phyloP scores from a whole-genome alignment of 2,113 vertebrate species.

The Atractosteus spatula region DNA sequence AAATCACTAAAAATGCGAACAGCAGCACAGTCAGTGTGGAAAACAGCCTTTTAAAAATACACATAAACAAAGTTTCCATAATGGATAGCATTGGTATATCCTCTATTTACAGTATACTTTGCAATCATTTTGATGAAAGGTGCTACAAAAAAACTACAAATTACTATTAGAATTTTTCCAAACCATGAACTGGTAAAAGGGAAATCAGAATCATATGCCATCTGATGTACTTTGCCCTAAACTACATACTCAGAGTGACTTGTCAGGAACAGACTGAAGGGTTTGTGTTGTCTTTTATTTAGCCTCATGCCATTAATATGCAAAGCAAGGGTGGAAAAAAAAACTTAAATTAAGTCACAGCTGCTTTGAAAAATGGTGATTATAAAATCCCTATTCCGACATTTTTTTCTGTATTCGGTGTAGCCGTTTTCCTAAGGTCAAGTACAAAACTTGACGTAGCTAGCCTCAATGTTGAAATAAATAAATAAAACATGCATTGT shows the following conservation, averaged over 20 bases:
- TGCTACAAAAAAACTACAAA: too few relatives aligned
- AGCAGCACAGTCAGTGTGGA: too few relatives aligned
- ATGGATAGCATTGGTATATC: too few relatives aligned
- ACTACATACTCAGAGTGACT: slow-evolving; percentile 57
- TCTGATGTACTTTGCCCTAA: slow-evolving; percentile 48
- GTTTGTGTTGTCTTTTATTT: not conserved
- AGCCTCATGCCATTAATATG: slow-evolving; percentile 17
- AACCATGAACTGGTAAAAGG: too few relatives aligned
- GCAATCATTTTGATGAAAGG: too few relatives aligned
- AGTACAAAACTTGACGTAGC: slow-evolving; percentile 43
- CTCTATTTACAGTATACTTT: too few relatives aligned
- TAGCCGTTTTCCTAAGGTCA: slow-evolving; percentile 56
- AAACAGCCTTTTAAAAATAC: too few relatives aligned
- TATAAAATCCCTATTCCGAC: slow-evolving; percentile 56
- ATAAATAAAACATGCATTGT: slow-evolving; percentile 54
- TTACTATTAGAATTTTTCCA: too few relatives aligned
- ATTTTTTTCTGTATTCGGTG: slow-evolving; percentile 17
- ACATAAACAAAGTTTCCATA: too few relatives aligned
- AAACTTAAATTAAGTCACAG: slow-evolving; percentile 61
- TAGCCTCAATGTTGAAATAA: not conserved
- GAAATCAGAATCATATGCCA: too few relatives aligned
- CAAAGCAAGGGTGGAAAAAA: slow-evolving; percentile 28
- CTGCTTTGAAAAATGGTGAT: slow-evolving; percentile 63
- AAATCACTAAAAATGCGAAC: too few relatives aligned
- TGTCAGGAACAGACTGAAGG: slow-evolving; percentile 58